Conservation (phyloP, 2,113 vertebrate species). For the Stictonetta naevosa region DNA sequence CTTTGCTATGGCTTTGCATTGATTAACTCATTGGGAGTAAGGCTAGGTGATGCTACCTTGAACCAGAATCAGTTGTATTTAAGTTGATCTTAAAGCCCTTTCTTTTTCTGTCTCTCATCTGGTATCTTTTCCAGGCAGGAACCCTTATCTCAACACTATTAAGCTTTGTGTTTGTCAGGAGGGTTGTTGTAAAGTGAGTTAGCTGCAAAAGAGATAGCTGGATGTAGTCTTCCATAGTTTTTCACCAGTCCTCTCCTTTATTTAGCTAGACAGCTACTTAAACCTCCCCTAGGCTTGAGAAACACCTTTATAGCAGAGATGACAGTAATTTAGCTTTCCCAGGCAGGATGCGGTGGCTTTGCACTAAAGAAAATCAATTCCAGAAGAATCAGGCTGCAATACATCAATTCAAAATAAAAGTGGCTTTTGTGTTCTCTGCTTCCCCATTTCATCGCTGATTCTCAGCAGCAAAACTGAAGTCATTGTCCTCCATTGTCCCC, state of each 20-base stretch:
- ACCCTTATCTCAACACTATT: accelerated
- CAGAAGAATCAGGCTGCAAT: background rate
- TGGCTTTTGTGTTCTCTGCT: background rate
- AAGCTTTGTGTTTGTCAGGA: accelerated
- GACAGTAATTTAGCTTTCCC: background rate
- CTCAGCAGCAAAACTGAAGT: background rate
- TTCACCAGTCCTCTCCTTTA: background rate
- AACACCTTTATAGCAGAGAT: background rate
- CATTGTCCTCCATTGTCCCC: too few relatives aligned
- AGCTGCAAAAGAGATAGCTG: background rate
- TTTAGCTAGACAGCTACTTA: background rate
- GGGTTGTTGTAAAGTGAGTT: background rate
- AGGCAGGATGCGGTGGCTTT: background rate
- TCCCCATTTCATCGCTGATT: background rate
- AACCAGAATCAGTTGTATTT: background rate
- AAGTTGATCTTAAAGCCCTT: background rate
- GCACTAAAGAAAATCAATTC: background rate
- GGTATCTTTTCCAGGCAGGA: background rate
- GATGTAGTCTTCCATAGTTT: background rate
- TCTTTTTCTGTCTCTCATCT: background rate
- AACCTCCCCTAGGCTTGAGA: background rate
- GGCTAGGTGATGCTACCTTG: background rate
- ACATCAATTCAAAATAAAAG: background rate
- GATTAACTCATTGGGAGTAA: too few relatives aligned
- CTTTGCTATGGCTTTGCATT: accelerated